Evolutionary conservation across 2,797 vertebrate genomes (phyloP).

Genomic region (Etheostoma nigrum): DNA sequence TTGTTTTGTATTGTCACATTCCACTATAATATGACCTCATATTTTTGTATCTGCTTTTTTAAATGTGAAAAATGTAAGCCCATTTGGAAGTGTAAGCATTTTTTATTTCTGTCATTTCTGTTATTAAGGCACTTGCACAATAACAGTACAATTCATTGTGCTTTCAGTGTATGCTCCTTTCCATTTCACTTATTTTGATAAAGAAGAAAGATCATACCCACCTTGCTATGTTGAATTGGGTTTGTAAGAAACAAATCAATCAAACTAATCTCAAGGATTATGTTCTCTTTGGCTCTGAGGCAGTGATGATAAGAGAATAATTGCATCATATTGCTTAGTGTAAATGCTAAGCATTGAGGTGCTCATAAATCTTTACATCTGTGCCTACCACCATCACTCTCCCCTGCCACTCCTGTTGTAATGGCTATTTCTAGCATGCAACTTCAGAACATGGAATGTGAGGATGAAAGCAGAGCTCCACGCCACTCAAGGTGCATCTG

Average conservation of each 20-base stretch:
- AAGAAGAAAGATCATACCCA: constrained; percentile 47
- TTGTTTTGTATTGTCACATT: constrained; percentile 14
- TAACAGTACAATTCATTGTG: constrained; percentile 31
- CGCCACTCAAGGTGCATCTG: constrained; percentile 54
- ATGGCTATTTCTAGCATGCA: constrained; percentile 52
- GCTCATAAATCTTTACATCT: constrained; percentile 68
- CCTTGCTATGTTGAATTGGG: constrained; percentile 53
- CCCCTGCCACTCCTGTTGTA: constrained; percentile 47
- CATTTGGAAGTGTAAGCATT: constrained; percentile 7
- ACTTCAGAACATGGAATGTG: constrained; percentile 52
- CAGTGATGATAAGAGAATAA: constrained; percentile 58
- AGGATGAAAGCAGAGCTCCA: constrained; percentile 55
- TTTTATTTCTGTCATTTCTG: constrained; percentile 12
- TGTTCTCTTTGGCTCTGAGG: constrained; percentile 51
- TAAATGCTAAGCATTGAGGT: constrained; percentile 52
- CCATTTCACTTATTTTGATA: constrained; percentile 41
- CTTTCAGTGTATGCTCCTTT: constrained; percentile 34
- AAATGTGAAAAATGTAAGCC: constrained; percentile 9
- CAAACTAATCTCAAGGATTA: constrained; percentile 66
- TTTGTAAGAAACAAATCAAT: constrained; percentile 64
- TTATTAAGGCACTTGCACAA: constrained; percentile 19
- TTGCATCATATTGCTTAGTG: constrained; percentile 50
- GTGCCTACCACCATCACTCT: constrained; percentile 50
- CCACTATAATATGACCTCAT: background rate
- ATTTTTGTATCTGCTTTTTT: constrained; percentile 6